Evolutionary conservation across 2,113 vertebrate species (phyloP), one percentile per base, ranked within the genome.

Genomic region (Hippocampus abdominalis): DNA sequence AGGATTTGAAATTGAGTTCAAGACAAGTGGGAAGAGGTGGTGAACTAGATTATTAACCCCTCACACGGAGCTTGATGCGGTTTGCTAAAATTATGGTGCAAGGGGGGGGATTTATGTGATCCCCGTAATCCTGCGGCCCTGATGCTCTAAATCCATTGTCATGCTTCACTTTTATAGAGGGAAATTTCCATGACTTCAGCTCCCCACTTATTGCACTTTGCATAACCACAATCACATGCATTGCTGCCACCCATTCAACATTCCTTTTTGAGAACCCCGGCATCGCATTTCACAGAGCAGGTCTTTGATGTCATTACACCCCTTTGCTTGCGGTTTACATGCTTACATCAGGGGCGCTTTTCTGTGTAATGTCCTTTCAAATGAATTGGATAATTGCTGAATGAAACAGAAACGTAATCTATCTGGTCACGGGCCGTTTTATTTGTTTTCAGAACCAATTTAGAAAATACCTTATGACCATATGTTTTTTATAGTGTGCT

Each of bases 101-200:
- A 15, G 44, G 64, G 74, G 74, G 65, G 73, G 87, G 81, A 87
- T 89, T 89, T 90, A 83, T 88, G 75, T 88, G 86, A 90, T 89
- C 86, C 85, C 78, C 73, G 68, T 89, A 91, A 90, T 92, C 89
- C 89, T 46, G 57, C 42, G 82, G 83, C 82, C 88, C 88, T 90
- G 91, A 90, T 89, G 88, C 86, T 85, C 85, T 85, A 89, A 92
- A 92, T 89, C 89, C 89, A 87, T 90, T 89, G 90, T 90, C 89
- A 91, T 88, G 89, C 90, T 84, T 89, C 82, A 86, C 82, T 90
- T 90, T 89, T 82, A 88, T 85, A 82, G 74, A 78, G 70, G 82
- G 79, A 83, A 86, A 91, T 91, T 90, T 90, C 88, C 90, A 90
- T 90, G 85, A 90, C 88, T 91, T 89, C 86, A 88, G 84, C 81